These are phyloP conservation scores for Labeo calbasu DNA, from an alignment of 2,797 vertebrate species.

Conservation along the genomic window DNA sequence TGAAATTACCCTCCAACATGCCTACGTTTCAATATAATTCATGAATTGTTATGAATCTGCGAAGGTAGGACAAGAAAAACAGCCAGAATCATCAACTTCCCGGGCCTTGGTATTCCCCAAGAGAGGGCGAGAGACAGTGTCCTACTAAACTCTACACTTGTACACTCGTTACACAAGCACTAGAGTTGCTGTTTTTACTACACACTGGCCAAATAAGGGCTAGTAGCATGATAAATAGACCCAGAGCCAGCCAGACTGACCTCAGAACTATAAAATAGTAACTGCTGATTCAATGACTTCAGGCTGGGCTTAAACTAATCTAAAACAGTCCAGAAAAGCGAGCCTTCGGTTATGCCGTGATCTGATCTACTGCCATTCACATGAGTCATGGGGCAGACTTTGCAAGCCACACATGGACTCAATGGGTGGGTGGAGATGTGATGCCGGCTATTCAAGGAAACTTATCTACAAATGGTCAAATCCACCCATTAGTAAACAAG, in stretches of 20 bases:
- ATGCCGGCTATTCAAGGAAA: slow-evolving; percentile 11
- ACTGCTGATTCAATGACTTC: slow-evolving; percentile 72
- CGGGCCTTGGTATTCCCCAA: not conserved
- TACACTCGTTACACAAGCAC: not conserved
- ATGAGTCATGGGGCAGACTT: slow-evolving; percentile 25
- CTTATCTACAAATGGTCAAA: not conserved
- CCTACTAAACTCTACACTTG: not conserved
- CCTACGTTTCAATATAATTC: not conserved
- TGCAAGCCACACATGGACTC: slow-evolving; percentile 21
- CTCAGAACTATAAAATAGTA: slow-evolving; percentile 73
- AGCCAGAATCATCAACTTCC: not conserved
- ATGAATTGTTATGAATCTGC: not conserved
- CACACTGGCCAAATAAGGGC: slow-evolving; percentile 73
- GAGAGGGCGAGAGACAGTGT: not conserved
- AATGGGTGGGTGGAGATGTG: not conserved
- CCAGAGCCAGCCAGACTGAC: slow-evolving; percentile 69
- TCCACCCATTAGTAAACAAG: slow-evolving; percentile 12
- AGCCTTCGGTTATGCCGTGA: not conserved
- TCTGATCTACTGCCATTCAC: slow-evolving; percentile 8
- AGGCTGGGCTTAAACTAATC: slow-evolving; percentile 73
- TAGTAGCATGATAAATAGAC: slow-evolving; percentile 59
- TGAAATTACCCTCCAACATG: not conserved
- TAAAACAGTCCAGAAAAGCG: slow-evolving; percentile 59
- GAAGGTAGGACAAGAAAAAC: slow-evolving; percentile 10
- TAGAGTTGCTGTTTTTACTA: not conserved